Conservation (phyloP, 2,113 vertebrate species). For the Eolophus roseicapilla region DNA sequence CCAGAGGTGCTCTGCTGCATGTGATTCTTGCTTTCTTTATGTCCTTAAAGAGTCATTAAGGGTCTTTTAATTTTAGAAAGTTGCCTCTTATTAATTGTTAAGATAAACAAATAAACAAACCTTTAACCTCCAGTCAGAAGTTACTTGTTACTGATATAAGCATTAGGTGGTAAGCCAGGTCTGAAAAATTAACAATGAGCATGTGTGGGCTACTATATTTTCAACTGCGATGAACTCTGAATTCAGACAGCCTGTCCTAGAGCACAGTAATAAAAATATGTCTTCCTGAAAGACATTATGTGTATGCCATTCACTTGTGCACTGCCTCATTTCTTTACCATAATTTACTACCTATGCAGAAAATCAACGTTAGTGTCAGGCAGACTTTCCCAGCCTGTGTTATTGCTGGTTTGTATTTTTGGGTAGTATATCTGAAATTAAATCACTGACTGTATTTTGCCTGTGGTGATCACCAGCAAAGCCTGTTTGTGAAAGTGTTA, state of each 20-base stretch:
- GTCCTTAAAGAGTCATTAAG: slow-evolving; percentile 31
- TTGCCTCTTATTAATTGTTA: slow-evolving; percentile 6
- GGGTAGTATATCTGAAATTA: slow-evolving; percentile 6
- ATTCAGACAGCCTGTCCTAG: slow-evolving; percentile 34
- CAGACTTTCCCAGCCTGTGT: neutral
- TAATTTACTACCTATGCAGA: slow-evolving; percentile 9
- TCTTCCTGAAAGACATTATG: slow-evolving; percentile 55
- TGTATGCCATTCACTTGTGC: neutral
- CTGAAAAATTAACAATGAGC: neutral
- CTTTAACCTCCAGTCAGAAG: neutral
- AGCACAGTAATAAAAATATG: slow-evolving; percentile 49
- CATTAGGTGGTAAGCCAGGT: neutral
- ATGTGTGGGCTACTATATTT: neutral
- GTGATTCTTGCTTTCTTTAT: neutral
- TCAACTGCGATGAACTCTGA: neutral
- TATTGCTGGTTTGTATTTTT: neutral
- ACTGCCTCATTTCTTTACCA: slow-evolving; percentile 6
- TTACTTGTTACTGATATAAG: neutral
- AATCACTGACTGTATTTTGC: slow-evolving; percentile 12
- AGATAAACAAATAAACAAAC: neutral
- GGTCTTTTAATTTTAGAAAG: slow-evolving; percentile 37
- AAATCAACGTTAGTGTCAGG: slow-evolving; percentile 17
- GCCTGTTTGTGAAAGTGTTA: neutral
- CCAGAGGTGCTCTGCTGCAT: neutral
- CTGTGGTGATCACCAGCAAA: slow-evolving; percentile 4